Base-by-base conservation (phyloP, 2,797 vertebrate species). In the Aplochiton taeniatus region DNA sequence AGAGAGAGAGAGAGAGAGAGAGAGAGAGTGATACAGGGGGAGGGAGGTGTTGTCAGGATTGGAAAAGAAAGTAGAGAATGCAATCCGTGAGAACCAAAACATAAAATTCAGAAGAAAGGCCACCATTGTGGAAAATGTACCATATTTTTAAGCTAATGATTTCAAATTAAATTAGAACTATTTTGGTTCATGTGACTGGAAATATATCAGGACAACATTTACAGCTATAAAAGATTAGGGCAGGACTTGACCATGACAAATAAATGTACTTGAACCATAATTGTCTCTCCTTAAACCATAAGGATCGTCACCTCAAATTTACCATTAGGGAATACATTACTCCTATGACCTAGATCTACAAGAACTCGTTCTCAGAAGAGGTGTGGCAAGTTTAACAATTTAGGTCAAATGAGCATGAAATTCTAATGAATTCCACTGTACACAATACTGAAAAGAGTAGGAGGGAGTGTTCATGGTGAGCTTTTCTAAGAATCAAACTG, bases 151-250 rank as follows among this genome's bases (percentile, higher is more conserved):
- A 31, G 2, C 31, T 31, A 31, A 3, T 31, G 31, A 31, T 6
- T 19, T n/a, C n/a, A n/a, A n/a, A n/a, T n/a, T n/a, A n/a, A 11
- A 72, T 59, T 76, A 73, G n/a, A n/a, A 46, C 58, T 47, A 54
- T 20, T 14, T 12, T 20, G 14, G 42, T 53, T 52, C 14, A 52
- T 46, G 68, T 55, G 51, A 61, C 65, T 43, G 66, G n/a, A 42
- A 46, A 66, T 20, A 67, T 50, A 18, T 18, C 3, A 66, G 17
- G 58, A 14, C 42, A 52, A 52, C 13, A 52, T 11, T 20, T 11
- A 51, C 16, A 11, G 0, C 8, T 9, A 9, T 12, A 60, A 46
- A 14, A 56, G 64, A 57, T 31, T 31, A 31, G 31, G 31, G 31
- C 31, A 31, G 31, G 31, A 31, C 31, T 31, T 31, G 31, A 31